Conservation (phyloP, 1,140 invertebrate genomes). For the Eriosoma lanigerum region DNA sequence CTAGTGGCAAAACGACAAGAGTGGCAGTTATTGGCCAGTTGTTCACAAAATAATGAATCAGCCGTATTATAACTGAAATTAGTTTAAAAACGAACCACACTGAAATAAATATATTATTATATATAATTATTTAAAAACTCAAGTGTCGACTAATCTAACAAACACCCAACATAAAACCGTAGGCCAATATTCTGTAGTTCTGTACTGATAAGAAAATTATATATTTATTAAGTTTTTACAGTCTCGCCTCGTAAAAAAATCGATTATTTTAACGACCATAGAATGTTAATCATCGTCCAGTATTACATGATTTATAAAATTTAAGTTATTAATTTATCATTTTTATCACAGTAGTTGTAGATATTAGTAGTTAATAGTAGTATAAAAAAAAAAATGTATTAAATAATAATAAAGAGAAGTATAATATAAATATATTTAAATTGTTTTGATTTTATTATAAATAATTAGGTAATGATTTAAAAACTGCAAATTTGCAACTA, state of each 20-base stretch:
- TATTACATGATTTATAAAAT: no score
- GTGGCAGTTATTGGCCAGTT: neutral
- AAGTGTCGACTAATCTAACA: neutral
- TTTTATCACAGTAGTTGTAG: no score
- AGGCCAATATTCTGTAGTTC: neutral
- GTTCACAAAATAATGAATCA: no score
- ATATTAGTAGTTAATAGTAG: no score
- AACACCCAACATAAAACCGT: neutral
- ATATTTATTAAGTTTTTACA: neutral
- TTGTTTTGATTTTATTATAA: no score
- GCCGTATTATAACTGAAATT: neutral
- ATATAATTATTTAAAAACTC: neutral
- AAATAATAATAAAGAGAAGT: no score
- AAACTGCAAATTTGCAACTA: no score
- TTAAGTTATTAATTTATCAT: no score
- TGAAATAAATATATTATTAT: neutral
- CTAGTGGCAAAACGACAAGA: neutral
- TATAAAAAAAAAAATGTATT: no score
- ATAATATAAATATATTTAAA: no score
- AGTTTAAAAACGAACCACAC: neutral
- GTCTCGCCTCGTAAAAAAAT: neutral
- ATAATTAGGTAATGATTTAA: no score
- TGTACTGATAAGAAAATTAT: constrained; percentile 15
- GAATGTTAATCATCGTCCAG: no score
- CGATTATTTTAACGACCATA: neutral